Evolutionary conservation across 2,113 vertebrate species (phyloP).

Genomic region (Calonectris borealis): DNA sequence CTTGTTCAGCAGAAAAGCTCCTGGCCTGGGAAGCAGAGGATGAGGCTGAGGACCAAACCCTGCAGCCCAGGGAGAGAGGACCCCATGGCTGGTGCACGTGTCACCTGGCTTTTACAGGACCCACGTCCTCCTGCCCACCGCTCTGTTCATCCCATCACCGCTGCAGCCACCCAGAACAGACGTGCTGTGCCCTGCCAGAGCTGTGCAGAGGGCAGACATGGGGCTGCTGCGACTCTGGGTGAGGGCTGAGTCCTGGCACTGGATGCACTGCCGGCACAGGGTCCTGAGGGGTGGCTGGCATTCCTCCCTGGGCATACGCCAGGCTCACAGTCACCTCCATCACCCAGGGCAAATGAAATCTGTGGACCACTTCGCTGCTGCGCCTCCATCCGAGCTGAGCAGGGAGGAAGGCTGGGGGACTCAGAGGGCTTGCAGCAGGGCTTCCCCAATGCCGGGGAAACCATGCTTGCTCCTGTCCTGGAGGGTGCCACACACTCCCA

Average conservation of each 20-base stretch:
- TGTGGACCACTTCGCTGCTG: not conserved
- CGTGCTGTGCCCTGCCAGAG: not conserved
- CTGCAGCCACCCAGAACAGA: not conserved
- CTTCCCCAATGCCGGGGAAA: not conserved
- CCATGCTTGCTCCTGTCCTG: not conserved
- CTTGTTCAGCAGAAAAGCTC: not conserved
- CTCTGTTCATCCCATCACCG: not conserved
- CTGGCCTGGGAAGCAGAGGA: not conserved
- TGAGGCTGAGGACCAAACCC: not conserved
- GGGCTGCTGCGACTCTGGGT: not conserved
- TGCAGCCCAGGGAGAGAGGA: not conserved
- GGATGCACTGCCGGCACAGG: accelerated
- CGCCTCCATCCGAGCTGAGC: accelerated
- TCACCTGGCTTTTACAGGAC: not conserved
- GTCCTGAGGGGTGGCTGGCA: not conserved
- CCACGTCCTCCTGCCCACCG: not conserved
- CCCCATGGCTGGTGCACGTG: not conserved
- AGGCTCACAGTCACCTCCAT: not conserved
- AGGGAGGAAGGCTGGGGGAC: too few species aligned
- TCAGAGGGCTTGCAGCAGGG: too few species aligned
- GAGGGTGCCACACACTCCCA: accelerated
- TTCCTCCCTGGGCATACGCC: too few species aligned
- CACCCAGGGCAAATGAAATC: not conserved
- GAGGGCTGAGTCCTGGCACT: not conserved
- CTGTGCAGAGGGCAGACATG: too few species aligned